phyloP scores from a whole-genome alignment of 1,140 invertebrate species.

The Hormaphis cornu region DNA sequence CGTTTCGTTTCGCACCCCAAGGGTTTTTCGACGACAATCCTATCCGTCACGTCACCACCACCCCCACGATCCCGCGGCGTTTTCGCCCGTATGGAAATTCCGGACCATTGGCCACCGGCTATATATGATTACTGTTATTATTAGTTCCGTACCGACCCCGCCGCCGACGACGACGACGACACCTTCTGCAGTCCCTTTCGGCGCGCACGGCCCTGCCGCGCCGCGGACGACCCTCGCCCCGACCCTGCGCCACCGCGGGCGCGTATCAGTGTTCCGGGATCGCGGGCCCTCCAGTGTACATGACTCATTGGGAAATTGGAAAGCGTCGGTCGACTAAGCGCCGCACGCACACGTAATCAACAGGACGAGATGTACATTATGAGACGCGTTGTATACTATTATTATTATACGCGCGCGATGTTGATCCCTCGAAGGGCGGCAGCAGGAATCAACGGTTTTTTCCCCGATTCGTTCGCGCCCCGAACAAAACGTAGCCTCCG shows the following conservation, averaged over 20 bases:
- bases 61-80: too few relatives aligned
- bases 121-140: conserved; percentile 19
- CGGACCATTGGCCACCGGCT: conserved; percentile 29
- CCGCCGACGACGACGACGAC: too few relatives aligned
- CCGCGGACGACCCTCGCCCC: too few relatives aligned
- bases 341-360: conserved; percentile 10
- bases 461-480: conserved; percentile 24
- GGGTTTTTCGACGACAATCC: too few relatives aligned
- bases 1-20: too few relatives aligned
- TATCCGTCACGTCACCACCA: too few relatives aligned
- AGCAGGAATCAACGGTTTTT: conserved; percentile 13
- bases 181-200: too few relatives aligned
- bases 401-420: too few relatives aligned
- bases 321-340: neutral
- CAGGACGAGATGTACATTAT: conserved; percentile 28
- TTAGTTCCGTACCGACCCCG: too few relatives aligned
- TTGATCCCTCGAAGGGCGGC: conserved; percentile 1
- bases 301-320: conserved; percentile 31
- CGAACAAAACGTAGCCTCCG: too few relatives aligned
- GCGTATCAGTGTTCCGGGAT: conserved; percentile 28
- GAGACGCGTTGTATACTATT: too few relatives aligned
- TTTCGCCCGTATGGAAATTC: conserved; percentile 33
- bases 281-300: neutral
- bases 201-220: too few relatives aligned
- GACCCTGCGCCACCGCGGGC: neutral